Conservation (phyloP, 2,797 vertebrate species). For the Gallinago solitaria region DNA sequence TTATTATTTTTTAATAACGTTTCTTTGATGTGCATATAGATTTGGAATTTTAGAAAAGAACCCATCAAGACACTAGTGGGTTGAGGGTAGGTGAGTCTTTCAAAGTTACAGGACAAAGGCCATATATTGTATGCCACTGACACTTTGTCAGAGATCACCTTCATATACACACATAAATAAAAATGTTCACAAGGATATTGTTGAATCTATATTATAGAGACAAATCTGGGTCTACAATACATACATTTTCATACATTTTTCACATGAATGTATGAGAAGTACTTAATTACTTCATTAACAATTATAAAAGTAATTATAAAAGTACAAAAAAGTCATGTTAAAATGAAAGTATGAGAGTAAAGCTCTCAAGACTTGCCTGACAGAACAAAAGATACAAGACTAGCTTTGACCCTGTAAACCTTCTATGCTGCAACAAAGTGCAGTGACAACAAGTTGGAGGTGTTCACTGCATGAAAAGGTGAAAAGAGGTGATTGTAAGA, state of each 20-base stretch:
- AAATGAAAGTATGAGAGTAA: not conserved
- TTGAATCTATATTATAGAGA: not conserved
- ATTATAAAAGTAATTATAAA: not conserved
- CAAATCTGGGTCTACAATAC: not conserved
- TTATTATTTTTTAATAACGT: not conserved
- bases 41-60: not conserved
- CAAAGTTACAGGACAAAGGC: not conserved
- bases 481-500: not conserved
- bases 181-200: not conserved
- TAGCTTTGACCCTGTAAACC: not conserved
- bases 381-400: not conserved
- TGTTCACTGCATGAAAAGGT: not conserved
- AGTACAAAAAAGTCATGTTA: not conserved
- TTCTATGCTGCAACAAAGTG: not conserved
- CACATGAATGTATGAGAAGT: not conserved
- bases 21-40: not conserved
- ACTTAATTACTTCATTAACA: not conserved
- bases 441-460: not conserved
- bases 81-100: fast-evolving
- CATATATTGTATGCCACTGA: not conserved
- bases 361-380: not conserved
- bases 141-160: not conserved
- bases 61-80: not conserved
- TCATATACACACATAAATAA: not conserved
- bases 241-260: not conserved